Evolutionary conservation across 2,797 vertebrate genomes (phyloP), one percentile per base, ranked within the genome.

Genomic region (Nyctibius grandis): DNA sequence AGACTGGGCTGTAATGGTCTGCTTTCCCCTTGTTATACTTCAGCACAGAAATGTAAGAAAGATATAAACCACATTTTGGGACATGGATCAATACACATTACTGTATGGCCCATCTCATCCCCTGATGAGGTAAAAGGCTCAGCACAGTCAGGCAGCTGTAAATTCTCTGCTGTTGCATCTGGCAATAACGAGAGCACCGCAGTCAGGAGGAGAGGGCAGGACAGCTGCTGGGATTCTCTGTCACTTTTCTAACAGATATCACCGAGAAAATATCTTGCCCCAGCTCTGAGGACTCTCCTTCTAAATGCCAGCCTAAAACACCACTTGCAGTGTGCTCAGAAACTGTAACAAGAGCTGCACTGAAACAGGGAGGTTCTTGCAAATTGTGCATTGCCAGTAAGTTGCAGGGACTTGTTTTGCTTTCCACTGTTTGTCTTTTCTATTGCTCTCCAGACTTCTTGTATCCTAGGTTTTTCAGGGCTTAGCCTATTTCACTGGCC

Each of bases 31-130:
- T 67, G 86, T 67, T 92, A 34, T 67, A 77, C 81, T 31, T 93
- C 86, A 91, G 74, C 70, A 88, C 26, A 89, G 77, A 85, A 89
- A 89, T 53, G 15, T 60, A 74, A 94, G 92, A 60, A 74, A 94
- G 92, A 60, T 72, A 89, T 96, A 96, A 96, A 96, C 47, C 57
- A 91, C 72, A 14, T 60, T 91, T 92, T 94, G 86, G 34, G 86
- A 34, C 64, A 34, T 12, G 78, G 95, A 96, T 97, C 95, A 87
- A 97, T 96, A 94, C 57, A 1, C 95, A 94, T 97, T 96, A 95
- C 91, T 83, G 72, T 64, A 77, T 44, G 75, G 78, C 72, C 81
- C 51, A 29, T 92, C 91, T 94, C 87, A 5, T 7, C 92, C 81
- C 70, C 70, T 74, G 93, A 90, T 87, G 91, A 97, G 81, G 80